These are phyloP conservation scores for Mionectes macconnelli DNA, from an alignment of 2,113 vertebrate genomes.

Conservation along the genomic window DNA sequence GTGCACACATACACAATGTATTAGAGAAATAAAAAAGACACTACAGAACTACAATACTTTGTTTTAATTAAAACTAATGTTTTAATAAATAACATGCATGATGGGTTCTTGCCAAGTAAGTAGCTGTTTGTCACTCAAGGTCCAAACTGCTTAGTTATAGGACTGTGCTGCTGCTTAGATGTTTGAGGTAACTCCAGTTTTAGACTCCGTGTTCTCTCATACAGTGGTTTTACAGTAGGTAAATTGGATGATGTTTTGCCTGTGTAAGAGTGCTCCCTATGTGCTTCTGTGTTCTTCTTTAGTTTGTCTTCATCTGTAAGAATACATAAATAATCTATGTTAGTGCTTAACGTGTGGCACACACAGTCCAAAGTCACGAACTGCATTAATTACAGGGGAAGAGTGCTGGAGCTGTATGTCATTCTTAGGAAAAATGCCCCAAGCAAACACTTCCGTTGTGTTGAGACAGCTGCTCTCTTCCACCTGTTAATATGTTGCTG, in stretches of 20 bases:
- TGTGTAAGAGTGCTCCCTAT: neutral
- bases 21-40: neutral
- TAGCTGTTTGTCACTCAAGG: neutral
- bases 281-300: neutral
- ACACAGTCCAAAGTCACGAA: neutral
- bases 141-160: neutral
- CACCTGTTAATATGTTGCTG: neutral
- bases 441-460: neutral
- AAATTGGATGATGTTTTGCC: neutral
- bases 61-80: neutral
- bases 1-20: rapidly evolving
- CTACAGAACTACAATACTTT: neutral
- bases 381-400: neutral
- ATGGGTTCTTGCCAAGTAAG: neutral
- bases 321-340: neutral
- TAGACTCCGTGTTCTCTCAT: neutral
- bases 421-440: neutral
- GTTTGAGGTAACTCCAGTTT: neutral
- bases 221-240: neutral
- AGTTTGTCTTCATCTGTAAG: neutral
- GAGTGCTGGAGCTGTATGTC: neutral
- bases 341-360: neutral
- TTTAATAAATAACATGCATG: neutral
- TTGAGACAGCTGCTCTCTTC: neutral
- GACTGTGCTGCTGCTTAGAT: neutral